Evolutionary conservation across 2,797 vertebrate species (phyloP).

Genomic region (Rhinophrynus dorsalis): DNA sequence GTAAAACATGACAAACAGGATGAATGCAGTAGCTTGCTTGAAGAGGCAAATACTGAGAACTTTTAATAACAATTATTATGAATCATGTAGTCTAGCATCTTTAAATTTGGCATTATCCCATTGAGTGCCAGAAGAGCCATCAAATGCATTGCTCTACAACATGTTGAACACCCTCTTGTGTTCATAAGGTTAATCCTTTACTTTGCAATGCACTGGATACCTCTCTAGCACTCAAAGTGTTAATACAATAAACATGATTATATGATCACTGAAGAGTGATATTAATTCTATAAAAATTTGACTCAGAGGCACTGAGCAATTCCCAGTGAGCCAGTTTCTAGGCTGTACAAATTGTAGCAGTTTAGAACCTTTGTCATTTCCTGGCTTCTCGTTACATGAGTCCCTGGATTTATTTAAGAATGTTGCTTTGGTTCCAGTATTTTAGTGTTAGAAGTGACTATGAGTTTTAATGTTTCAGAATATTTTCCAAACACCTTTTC

Average conservation of each 20-base stretch:
- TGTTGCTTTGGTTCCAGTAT: not conserved
- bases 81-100: no score
- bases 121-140: no score
- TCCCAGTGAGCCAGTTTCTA: constrained; percentile 2
- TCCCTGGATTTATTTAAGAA: constrained; percentile 33
- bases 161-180: no score
- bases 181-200: no score
- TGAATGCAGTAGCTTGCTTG: no score
- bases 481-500: constrained; percentile 29
- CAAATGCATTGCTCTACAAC: no score
- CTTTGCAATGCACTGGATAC: no score
- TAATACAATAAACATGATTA: not conserved
- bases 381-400: constrained; percentile 37
- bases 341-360: constrained; percentile 13
- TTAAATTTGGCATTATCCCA: no score
- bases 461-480: constrained; percentile 32
- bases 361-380: constrained; percentile 40
- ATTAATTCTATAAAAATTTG: constrained; percentile 2
- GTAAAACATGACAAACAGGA: no score
- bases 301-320: not conserved
- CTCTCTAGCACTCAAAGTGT: no score
- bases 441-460: constrained; percentile 27
- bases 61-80: no score
- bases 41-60: no score
- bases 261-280: not conserved